Percentiles rank a stretch among this genome's conserved stretches.
phyloP scores from a whole-genome alignment of 2,113 vertebrate genomes.

The Prietella phreatophila region DNA sequence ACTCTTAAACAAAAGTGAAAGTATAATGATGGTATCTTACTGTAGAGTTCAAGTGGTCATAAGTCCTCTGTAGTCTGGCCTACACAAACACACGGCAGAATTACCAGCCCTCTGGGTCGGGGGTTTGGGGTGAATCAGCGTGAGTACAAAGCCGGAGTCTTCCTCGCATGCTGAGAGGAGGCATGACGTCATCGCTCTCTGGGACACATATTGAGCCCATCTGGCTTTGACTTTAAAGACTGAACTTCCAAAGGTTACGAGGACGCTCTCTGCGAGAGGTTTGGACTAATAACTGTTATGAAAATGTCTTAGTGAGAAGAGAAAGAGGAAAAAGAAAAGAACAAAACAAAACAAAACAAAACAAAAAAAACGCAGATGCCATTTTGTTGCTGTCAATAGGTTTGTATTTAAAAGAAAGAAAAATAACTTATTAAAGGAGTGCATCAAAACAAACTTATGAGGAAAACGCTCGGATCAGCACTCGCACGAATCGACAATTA shows the following conservation, averaged over 20 bases:
- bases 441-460: slow-evolving; percentile 71
- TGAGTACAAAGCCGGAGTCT: slow-evolving; percentile 43
- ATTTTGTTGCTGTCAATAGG: slow-evolving; percentile 19
- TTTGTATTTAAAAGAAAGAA: neutral
- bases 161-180: slow-evolving; percentile 39
- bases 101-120: slow-evolving; percentile 42
- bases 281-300: slow-evolving; percentile 33
- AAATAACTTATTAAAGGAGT: slow-evolving; percentile 13
- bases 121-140: slow-evolving; percentile 32
- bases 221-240: slow-evolving; percentile 34
- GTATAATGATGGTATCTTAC: slow-evolving; percentile 32
- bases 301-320: slow-evolving; percentile 3
- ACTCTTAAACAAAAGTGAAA: slow-evolving; percentile 39
- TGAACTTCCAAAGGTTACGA: slow-evolving; percentile 39
- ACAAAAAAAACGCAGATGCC: slow-evolving; percentile 16
- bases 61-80: slow-evolving; percentile 39
- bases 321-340: neutral
- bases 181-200: slow-evolving; percentile 38
- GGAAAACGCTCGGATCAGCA: slow-evolving; percentile 71
- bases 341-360: neutral
- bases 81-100: slow-evolving; percentile 42
- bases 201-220: slow-evolving; percentile 47
- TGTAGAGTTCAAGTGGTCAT: slow-evolving; percentile 29
- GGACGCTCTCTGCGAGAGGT: slow-evolving; percentile 19
- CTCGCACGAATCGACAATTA: slow-evolving; percentile 70